Evolutionary conservation across 2,888 invertebrate genomes (phyloP).

Genomic region (Teleiodes luculella): DNA sequence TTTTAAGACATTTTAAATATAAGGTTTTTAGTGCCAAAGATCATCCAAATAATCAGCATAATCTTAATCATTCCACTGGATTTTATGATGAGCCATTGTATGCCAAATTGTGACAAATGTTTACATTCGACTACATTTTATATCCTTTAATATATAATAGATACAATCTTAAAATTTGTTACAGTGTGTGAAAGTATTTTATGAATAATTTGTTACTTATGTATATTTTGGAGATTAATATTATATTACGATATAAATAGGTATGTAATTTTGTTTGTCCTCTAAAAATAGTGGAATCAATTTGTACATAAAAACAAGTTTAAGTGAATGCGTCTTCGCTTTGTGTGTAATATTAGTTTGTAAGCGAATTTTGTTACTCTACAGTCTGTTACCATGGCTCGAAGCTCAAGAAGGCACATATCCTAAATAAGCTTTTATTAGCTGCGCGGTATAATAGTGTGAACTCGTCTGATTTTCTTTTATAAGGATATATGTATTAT

Average conservation of each 20-base stretch:
- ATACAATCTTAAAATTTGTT: constrained; percentile 15
- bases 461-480: constrained; percentile 35
- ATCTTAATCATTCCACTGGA: constrained; percentile 65
- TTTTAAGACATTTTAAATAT: constrained; percentile 55
- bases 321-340: constrained; percentile 49
- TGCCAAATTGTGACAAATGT: constrained; percentile 55
- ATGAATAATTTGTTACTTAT: constrained; percentile 34
- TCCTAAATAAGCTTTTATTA: constrained; percentile 41
- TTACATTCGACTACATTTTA: neutral
- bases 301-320: constrained; percentile 34
- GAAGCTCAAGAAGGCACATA: constrained; percentile 72
- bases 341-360: constrained; percentile 34
- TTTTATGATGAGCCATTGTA: constrained; percentile 57
- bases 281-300: constrained; percentile 52
- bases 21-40: constrained; percentile 37
- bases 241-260: constrained; percentile 5
- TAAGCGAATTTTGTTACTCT: constrained; percentile 29
- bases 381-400: constrained; percentile 61
- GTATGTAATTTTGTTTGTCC: constrained; percentile 39
- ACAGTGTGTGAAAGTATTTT: constrained; percentile 45
- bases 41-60: constrained; percentile 33
- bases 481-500: constrained; percentile 31
- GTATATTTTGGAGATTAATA: constrained; percentile 41
- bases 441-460: neutral
- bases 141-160: constrained; percentile 5